A percentile compares a stretch with the other conserved stretches of the same genome.
Conservation (phyloP, 2,113 vertebrate species). For the Gasterosteus aculeatus region DNA sequence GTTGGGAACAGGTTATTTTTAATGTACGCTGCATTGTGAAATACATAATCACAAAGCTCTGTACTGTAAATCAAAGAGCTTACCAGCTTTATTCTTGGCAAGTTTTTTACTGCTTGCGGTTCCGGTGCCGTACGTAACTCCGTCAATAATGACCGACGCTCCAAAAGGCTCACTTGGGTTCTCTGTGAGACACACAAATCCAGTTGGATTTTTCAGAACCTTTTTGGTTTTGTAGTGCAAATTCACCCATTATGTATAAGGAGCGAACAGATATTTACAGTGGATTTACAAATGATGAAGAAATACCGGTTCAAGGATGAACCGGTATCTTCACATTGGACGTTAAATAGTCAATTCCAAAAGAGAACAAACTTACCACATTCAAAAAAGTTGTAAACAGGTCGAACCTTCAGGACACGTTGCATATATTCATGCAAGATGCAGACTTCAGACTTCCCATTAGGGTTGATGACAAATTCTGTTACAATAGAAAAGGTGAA, state of each 20-base stretch:
- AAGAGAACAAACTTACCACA: conserved; percentile 89
- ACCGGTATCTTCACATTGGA: not conserved
- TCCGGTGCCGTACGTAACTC: conserved; percentile 98
- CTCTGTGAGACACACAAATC: conserved; percentile 80
- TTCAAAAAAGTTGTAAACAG: conserved; percentile 99
- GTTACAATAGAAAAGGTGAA: conserved; percentile 41
- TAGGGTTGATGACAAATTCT: conserved; percentile 99
- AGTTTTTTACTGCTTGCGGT: conserved; percentile 99
- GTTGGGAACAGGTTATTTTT: not conserved
- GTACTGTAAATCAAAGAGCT: conserved; percentile 12
- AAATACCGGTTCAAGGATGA: not conserved
- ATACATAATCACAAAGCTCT: not conserved
- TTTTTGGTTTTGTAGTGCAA: not conserved
- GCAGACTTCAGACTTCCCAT: conserved; percentile 98
- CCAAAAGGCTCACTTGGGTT: conserved; percentile 99
- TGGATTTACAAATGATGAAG: not conserved
- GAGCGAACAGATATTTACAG: not conserved
- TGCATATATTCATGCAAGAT: conserved; percentile 99
- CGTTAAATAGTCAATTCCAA: not conserved
- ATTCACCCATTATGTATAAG: not conserved
- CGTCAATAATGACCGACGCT: conserved; percentile 98
- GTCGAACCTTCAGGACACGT: conserved; percentile 98
- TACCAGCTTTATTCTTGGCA: conserved; percentile 99
- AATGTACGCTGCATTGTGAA: not conserved
- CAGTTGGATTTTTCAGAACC: not conserved